These are phyloP conservation scores for Polyodon spathula DNA, from an alignment of 2,113 vertebrate species.

Conservation along the genomic window DNA sequence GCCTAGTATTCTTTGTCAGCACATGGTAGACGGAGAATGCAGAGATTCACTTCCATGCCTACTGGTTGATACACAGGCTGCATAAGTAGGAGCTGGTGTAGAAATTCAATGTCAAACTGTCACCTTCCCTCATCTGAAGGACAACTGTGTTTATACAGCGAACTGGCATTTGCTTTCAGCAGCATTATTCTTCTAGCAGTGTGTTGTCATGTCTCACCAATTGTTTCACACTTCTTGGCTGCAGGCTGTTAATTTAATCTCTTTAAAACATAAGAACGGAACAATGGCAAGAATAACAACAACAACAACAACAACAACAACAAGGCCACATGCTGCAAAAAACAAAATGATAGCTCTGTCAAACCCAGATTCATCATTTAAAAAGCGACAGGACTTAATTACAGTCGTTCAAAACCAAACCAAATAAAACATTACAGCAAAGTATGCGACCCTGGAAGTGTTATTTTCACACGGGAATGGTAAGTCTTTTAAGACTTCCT, in stretches of 20 bases:
- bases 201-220: slow-evolving; percentile 1
- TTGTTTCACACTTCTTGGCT: background rate
- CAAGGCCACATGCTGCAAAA: too few species aligned
- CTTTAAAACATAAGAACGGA: background rate
- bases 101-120: slow-evolving; percentile 3
- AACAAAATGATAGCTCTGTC: too few species aligned
- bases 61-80: slow-evolving; percentile 20
- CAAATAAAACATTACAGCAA: too few species aligned
- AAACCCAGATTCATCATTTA: too few species aligned
- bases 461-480: background rate
- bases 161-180: slow-evolving; percentile 7
- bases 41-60: slow-evolving; percentile 2
- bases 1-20: too few species aligned
- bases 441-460: background rate
- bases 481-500: background rate
- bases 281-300: too few species aligned
- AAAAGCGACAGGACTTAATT: too few species aligned
- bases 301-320: too few species aligned
- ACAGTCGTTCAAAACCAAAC: too few species aligned
- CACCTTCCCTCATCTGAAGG: background rate
- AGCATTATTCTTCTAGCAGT: background rate
- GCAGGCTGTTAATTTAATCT: background rate
- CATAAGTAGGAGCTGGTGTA: slow-evolving; percentile 10
- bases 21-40: background rate
- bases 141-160: slow-evolving; percentile 15